Conservation (phyloP, 2,888 invertebrate genomes). For the Acrobeloides nanus region DNA sequence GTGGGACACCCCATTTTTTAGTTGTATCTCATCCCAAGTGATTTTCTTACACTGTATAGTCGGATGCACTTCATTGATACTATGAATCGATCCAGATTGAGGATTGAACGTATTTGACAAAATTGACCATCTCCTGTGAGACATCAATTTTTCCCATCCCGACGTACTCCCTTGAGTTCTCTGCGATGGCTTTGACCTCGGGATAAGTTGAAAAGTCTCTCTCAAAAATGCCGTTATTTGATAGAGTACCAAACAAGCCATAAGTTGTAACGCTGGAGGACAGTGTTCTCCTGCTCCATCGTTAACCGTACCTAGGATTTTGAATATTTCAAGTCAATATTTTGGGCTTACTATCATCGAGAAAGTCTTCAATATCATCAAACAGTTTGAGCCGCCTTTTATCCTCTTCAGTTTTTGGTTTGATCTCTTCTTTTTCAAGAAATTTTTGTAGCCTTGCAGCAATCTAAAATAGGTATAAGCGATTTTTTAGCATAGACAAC, state of each 20-base stretch:
- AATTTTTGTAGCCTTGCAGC: constrained; percentile 85
- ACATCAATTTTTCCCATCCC: constrained; percentile 51
- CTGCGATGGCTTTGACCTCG: constrained; percentile 48
- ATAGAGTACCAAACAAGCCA: constrained; percentile 85
- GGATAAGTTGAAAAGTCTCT: constrained; percentile 77
- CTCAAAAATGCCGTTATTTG: constrained; percentile 94
- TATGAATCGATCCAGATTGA: constrained; percentile 52
- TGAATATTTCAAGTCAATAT: constrained; percentile 9
- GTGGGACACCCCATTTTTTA: not conserved
- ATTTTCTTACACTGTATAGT: constrained; percentile 30
- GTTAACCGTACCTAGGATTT: constrained; percentile 60
- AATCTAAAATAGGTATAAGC: constrained; percentile 23
- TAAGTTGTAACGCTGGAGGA: constrained; percentile 67
- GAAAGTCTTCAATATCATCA: constrained; percentile 78
- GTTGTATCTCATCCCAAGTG: constrained; percentile 3
- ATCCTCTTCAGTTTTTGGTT: constrained; percentile 51
- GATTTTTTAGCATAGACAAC: constrained; percentile 10
- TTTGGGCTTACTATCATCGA: constrained; percentile 73
- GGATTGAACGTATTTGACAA: constrained; percentile 53
- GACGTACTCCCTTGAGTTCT: constrained; percentile 27
- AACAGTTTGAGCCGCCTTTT: constrained; percentile 32
- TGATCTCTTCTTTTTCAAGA: constrained; percentile 60
- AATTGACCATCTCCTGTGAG: constrained; percentile 52
- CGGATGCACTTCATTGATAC: constrained; percentile 50
- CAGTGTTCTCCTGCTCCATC: constrained; percentile 70